Percentiles rank a stretch among this genome's conserved stretches.
These are phyloP conservation scores for Petromus typicus DNA, from an alignment of 2,113 vertebrate genomes.

Conservation along the genomic window DNA sequence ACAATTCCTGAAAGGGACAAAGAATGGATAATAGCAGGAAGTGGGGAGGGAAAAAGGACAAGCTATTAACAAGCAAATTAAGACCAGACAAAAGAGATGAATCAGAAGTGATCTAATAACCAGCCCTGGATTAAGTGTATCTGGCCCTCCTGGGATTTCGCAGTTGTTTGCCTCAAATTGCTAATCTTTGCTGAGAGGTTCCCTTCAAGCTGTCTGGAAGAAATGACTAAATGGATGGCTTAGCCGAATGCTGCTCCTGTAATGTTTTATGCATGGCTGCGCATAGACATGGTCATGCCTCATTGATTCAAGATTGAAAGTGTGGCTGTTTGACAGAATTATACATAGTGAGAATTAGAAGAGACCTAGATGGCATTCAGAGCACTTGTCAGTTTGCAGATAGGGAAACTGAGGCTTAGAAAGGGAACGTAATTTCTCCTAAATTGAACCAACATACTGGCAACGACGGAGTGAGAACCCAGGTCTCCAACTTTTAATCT, in stretches of 20 bases:
- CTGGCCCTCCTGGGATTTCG: slow-evolving; percentile 82
- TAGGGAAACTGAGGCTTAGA: slow-evolving; percentile 13
- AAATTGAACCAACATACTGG: not conserved
- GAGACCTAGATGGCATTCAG: not conserved
- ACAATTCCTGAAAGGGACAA: slow-evolving; percentile 31
- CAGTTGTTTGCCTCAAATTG: slow-evolving; percentile 76
- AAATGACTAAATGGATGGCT: slow-evolving; percentile 65
- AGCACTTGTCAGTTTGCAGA: not conserved
- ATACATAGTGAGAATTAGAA: not conserved
- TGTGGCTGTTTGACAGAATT: not conserved
- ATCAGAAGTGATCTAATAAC: slow-evolving; percentile 76
- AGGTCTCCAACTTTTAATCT: not conserved
- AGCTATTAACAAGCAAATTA: slow-evolving; percentile 63
- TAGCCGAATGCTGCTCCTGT: slow-evolving; percentile 67
- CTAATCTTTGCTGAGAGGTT: slow-evolving; percentile 81
- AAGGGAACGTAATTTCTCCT: not conserved
- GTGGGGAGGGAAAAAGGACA: slow-evolving; percentile 1
- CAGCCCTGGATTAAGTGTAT: slow-evolving; percentile 78
- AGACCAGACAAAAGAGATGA: slow-evolving; percentile 57
- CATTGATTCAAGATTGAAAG: slow-evolving; percentile 17
- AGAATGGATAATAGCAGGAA: slow-evolving; percentile 15
- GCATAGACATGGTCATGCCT: not conserved
- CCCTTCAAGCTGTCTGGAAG: slow-evolving; percentile 83
- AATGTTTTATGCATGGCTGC: slow-evolving; percentile 9
- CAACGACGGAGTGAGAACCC: not conserved